Conservation (phyloP, 2,797 vertebrate species). For the Paratrypauchen microcephalus region DNA sequence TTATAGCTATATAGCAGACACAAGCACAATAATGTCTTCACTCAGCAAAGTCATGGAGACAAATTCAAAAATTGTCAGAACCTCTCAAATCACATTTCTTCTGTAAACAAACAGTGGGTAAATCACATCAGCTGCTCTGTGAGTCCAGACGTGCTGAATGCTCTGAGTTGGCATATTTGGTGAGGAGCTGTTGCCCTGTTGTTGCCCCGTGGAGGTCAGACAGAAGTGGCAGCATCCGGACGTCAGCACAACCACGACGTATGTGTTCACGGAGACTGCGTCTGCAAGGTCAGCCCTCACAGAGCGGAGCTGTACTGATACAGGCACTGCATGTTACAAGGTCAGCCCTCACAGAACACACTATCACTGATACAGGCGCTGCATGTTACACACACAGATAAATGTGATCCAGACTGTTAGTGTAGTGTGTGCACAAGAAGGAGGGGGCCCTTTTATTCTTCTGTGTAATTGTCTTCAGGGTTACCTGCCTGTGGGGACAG, state of each 20-base stretch:
- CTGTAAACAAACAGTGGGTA: neutral
- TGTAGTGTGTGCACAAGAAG: neutral
- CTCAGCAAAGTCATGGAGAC: neutral
- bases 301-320: neutral
- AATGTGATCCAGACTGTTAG: neutral
- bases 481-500: too few relatives aligned
- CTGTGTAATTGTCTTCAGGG: too few relatives aligned
- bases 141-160: neutral
- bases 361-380: neutral
- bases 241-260: slow-evolving; percentile 8
- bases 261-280: slow-evolving; percentile 1
- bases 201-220: neutral
- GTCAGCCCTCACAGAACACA: neutral
- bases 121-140: neutral
- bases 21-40: too few relatives aligned
- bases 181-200: too few relatives aligned
- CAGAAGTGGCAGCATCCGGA: neutral
- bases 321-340: neutral
- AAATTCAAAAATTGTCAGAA: neutral
- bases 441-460: neutral
- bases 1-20: too few relatives aligned
- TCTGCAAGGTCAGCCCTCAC: slow-evolving; percentile 2
- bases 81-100: neutral
- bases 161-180: slow-evolving; percentile 3
- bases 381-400: neutral